Conservation (phyloP, 53 echinoderm and acorn worm species). For the Actinopyga echinites region DNA sequence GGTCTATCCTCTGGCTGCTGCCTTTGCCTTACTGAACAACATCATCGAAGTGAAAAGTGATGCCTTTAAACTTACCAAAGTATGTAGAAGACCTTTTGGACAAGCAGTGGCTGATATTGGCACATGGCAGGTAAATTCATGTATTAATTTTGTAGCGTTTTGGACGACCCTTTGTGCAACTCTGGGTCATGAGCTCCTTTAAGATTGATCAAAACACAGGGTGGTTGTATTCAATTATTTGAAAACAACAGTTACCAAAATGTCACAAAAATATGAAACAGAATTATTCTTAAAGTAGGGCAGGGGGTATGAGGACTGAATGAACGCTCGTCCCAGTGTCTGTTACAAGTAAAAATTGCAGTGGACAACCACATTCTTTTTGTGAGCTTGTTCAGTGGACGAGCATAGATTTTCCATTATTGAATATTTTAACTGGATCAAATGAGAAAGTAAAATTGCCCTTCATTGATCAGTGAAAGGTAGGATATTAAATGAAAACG, state of each 20-base stretch:
- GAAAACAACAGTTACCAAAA: background rate
- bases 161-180: background rate
- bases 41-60: slow-evolving; percentile 93
- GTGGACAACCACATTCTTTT: no score
- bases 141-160: background rate
- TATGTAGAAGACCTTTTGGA: slow-evolving; percentile 92
- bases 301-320: no score
- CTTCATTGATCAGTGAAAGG: no score
- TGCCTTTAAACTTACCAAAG: slow-evolving; percentile 91
- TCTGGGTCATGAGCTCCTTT: background rate
- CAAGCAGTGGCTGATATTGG: slow-evolving; percentile 85
- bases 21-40: slow-evolving; percentile 91
- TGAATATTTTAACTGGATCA: no score
- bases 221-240: background rate
- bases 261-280: no score
- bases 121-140: slow-evolving; percentile 85
- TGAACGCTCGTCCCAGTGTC: no score
- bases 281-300: no score
- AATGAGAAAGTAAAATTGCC: no score
- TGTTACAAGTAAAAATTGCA: no score
- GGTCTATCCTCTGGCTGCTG: slow-evolving; percentile 89
- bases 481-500: no score
- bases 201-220: background rate
- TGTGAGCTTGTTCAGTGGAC: no score
- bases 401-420: no score